Conservation (phyloP, 2,113 vertebrate genomes). For the Chamaetylas fuelleborni region DNA sequence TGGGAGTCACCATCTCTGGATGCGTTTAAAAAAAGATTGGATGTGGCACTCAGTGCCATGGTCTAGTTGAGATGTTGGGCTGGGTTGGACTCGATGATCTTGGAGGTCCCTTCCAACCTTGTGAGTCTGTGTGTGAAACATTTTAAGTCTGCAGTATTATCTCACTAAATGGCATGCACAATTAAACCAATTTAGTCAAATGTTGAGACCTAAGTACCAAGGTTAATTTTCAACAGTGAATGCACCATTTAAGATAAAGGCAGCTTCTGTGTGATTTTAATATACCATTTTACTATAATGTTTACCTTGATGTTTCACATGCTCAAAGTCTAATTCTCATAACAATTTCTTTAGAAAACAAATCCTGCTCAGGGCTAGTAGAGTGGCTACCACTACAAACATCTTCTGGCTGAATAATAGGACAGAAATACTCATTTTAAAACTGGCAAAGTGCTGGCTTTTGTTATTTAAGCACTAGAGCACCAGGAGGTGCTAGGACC, state of each 20-base stretch:
- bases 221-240: not conserved
- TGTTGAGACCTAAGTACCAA: not conserved
- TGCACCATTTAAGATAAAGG: not conserved
- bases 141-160: not conserved
- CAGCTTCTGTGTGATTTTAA: not conserved
- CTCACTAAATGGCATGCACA: not conserved
- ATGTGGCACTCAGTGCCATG: too few species aligned
- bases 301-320: not conserved
- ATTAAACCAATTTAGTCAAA: not conserved
- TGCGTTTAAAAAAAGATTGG: too few species aligned
- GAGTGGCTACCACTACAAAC: not conserved
- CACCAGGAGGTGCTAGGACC: not conserved
- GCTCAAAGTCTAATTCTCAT: not conserved
- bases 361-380: not conserved
- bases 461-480: not conserved
- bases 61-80: too few species aligned
- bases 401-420: not conserved
- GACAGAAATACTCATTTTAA: not conserved
- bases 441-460: not conserved
- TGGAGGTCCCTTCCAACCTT: too few species aligned
- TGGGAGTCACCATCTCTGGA: too few species aligned
- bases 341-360: not conserved
- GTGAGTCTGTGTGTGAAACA: not conserved
- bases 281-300: not conserved
- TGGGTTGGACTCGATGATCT: too few species aligned